Evolutionary conservation across 2,797 vertebrate species (phyloP).

Genomic region (Channallabes apus): DNA sequence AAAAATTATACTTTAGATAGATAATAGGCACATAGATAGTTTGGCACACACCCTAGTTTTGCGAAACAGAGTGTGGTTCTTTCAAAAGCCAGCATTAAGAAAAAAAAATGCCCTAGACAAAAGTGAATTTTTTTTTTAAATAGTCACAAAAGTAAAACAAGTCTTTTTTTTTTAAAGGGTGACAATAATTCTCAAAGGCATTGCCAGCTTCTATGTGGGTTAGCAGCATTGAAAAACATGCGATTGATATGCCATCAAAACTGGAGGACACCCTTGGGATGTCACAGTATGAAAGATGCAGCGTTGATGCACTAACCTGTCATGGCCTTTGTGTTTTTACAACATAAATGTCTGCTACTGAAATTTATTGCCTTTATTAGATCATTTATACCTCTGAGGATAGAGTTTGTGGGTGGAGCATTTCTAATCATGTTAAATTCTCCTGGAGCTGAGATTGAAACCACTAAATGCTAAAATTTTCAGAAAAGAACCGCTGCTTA

Average conservation of each 20-base stretch:
- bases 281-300: neutral
- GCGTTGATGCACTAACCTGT: neutral
- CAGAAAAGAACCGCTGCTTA: neutral
- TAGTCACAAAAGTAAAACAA: too few relatives aligned
- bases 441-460: neutral
- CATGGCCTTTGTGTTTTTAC: neutral
- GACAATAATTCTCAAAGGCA: neutral
- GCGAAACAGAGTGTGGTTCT: neutral
- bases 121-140: too few relatives aligned
- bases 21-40: neutral
- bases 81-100: too few relatives aligned
- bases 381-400: neutral
- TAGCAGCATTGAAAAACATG: neutral
- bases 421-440: neutral
- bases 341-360: conserved; percentile 3
- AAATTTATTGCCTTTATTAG: conserved; percentile 34
- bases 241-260: neutral
- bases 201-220: neutral
- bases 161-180: neutral
- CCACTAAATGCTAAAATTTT: neutral
- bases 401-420: neutral
- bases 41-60: neutral
- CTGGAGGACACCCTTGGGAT: neutral
- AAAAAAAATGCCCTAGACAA: too few relatives aligned
- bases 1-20: neutral